Evolutionary conservation across 2,888 invertebrate species (phyloP).

Genomic region (Piscicola geometra): DNA sequence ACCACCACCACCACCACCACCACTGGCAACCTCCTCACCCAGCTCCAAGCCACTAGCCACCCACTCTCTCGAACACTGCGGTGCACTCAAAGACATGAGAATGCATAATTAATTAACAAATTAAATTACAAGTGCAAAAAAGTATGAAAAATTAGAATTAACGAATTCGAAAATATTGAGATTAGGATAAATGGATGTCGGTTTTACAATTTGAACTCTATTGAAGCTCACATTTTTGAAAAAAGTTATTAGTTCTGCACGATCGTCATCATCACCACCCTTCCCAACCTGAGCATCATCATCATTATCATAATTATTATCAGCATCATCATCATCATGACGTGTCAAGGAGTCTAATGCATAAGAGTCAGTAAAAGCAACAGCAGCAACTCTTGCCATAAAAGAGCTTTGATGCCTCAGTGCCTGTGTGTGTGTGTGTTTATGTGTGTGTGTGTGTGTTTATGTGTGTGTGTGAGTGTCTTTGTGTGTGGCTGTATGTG

Average conservation of each 20-base stretch:
- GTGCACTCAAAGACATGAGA: background rate
- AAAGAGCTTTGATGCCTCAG: constrained; percentile 58
- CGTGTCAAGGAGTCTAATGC: background rate
- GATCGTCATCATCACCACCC: too few species aligned
- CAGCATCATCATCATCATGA: background rate
- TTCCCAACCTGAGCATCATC: too few species aligned
- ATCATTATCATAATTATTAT: background rate
- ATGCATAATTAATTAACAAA: background rate
- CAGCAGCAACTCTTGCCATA: constrained; percentile 66
- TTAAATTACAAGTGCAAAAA: background rate
- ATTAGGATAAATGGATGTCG: too few species aligned
- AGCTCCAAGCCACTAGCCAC: constrained; percentile 1
- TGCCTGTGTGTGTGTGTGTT: constrained; percentile 40
- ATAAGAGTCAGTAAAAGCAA: constrained; percentile 72
- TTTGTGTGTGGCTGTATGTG: too few species aligned
- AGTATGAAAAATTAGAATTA: background rate
- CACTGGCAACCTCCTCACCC: background rate
- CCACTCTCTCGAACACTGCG: background rate
- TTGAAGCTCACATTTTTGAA: background rate
- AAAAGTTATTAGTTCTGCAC: background rate
- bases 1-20: background rate
- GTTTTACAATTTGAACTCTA: too few species aligned
- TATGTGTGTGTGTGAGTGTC: too few species aligned
- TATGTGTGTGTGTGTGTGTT: too few species aligned
- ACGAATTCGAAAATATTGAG: background rate